These are phyloP conservation scores for Noctua janthe DNA, from an alignment of 2,888 invertebrate species.

Conservation along the genomic window DNA sequence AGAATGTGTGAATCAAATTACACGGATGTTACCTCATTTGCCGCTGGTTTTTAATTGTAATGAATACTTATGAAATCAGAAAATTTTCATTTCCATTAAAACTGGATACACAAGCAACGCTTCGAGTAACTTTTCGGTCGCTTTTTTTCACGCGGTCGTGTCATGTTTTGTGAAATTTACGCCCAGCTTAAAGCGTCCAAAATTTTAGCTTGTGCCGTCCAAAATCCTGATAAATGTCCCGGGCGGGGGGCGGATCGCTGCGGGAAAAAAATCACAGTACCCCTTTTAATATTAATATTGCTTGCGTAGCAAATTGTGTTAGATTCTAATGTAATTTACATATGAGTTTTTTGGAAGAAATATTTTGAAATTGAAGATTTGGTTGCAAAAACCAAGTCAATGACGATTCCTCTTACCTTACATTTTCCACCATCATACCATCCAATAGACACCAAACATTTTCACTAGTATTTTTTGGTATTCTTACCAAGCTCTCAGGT, in stretches of 20 bases:
- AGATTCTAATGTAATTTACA: constrained; percentile 66
- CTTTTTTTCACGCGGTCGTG: constrained; percentile 80
- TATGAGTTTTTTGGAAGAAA: constrained; percentile 17
- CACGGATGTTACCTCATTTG: constrained; percentile 28
- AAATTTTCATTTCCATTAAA: constrained; percentile 63
- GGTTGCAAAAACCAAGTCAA: not conserved
- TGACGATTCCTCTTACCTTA: not conserved
- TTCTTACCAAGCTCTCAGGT: constrained; percentile 6
- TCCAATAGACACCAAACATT: not conserved
- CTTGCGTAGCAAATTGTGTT: constrained; percentile 74
- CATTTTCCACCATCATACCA: not conserved
- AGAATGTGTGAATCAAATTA: constrained; percentile 61
- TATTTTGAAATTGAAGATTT: constrained; percentile 1
- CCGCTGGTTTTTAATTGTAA: constrained; percentile 38
- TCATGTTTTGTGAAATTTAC: constrained; percentile 90
- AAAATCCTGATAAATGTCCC: constrained; percentile 92
- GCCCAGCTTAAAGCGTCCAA: constrained; percentile 89
- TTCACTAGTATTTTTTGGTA: constrained; percentile 14
- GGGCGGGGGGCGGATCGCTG: constrained; percentile 79
- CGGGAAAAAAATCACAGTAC: constrained; percentile 81
- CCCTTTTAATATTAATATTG: constrained; percentile 82
- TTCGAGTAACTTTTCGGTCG: constrained; percentile 79
- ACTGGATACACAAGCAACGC: constrained; percentile 69
- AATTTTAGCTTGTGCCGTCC: constrained; percentile 91
- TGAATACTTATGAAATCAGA: constrained; percentile 19